Base-by-base conservation (phyloP, 2,888 invertebrate genomes). In the Himalopsyche tibetana region DNA sequence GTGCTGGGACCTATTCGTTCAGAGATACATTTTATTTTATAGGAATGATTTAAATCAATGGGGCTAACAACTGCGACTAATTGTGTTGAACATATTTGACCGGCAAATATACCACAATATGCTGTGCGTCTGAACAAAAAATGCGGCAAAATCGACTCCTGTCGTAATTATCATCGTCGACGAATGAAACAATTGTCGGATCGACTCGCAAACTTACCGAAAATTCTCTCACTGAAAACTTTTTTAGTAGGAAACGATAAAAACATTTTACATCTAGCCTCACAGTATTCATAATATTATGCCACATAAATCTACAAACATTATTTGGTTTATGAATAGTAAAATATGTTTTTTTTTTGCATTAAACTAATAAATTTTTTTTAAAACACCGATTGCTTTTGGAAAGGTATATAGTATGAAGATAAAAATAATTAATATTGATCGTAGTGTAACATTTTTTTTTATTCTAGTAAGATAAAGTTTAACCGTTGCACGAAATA, bases 41-140 rank as follows among this genome's bases (percentile, higher is more conserved):
- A 55, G 45, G 55, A 82, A 36, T 82, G 38, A 36, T 82, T 40
- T 4, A 82, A 55, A 74, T 85, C 69, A 85, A 36, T 38, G 80
- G 80, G 19, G 80, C 80, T 80, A 80, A 86, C 19, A 56, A 69
- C 74, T 83, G 84, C 69, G 84, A 86, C 83, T 86, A 86, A 84
- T 84, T 82, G 56, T 80, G 79, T 79, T 56, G 51, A 19, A 84
- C 79, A 86, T 85, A 87, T 87, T 87, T 87, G 87, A 63, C 87
- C 86, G 80, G 86, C 87, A 87, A 87, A 87, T 87, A 87, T 87
- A 82, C 55, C 85, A 83, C 80, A 80, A 83, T 45, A 63, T 63
- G 69, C 42, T 86, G 87, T 87, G 87, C 85, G 87, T 86, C 63
- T 82, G 45, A 69, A 28, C 36, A 69, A 82, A 69, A 82, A 38